Base-by-base conservation (phyloP, 2,113 vertebrate genomes). In the Raphicerus campestris region DNA sequence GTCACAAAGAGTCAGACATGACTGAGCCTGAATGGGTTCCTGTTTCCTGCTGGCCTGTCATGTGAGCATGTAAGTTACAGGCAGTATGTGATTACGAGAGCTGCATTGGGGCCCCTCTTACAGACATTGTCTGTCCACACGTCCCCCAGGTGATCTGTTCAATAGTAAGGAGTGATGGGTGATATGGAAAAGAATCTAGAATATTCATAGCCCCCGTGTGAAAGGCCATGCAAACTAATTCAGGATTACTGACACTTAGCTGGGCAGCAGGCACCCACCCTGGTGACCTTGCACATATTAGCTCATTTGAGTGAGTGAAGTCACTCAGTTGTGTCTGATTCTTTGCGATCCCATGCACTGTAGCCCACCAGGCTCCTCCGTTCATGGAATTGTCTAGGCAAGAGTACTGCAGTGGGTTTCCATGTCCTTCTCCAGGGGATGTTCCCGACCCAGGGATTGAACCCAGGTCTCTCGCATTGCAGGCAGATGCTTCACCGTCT, bases 211-310 rank as follows among this genome's bases (percentile, higher is more conserved):
- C 51, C 5, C 22, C 26, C 15, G 8, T 82, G 60, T 47, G 51
- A 56, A 84, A 45, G 39, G 7, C 2, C 13, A 1, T 58, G 22
- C 10, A 42, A 11, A 15, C 9, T 14, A 8, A 28, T 32, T 91
- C 58, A 8, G 14, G 22, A 11, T 60, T 42, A 24, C 7, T 84
- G 42, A 35, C 26, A 24, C 3, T 49, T 5, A 30, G n/a, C n/a
- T 35, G 55, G 32, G 8, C 6, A 20, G 56, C n/a, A 42, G 35
- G 28, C 19, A 16, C 24, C 35, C 19, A 16, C 24, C 35, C 49
- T 51, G 70, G 5, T 0, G 0, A n/a, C 14, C 6, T 32, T 6
- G 20, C n/a, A 51, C 4, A 8, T 16, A 6, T 10, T 24, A 11
- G 5, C 53, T 88, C 61, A 30, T 30, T 47, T 3, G 35, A 66